These are phyloP conservation scores for Araneus ventricosus DNA, from an alignment of 1,140 invertebrate genomes.

Conservation along the genomic window DNA sequence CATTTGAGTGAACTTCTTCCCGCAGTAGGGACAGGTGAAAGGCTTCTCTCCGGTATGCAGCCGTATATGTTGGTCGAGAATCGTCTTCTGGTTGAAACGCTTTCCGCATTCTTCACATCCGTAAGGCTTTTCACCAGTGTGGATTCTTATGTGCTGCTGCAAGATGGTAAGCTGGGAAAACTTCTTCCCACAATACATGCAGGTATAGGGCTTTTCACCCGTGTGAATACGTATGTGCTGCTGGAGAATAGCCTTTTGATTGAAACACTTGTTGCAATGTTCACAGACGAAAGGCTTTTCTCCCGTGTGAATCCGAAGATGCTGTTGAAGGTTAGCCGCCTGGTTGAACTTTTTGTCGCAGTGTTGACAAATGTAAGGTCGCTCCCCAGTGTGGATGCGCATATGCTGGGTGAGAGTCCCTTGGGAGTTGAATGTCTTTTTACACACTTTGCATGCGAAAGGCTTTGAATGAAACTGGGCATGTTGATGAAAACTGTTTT, in stretches of 20 bases:
- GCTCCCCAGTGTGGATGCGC: constrained; percentile 78
- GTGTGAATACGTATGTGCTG: constrained; percentile 82
- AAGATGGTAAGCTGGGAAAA: constrained; percentile 98
- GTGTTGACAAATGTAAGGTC: constrained; percentile 77
- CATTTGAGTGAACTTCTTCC: constrained; percentile 76
- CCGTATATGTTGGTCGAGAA: constrained; percentile 82
- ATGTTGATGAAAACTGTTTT: constrained; percentile 69
- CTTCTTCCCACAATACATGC: constrained; percentile 88
- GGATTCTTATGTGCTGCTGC: constrained; percentile 90
- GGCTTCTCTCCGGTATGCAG: constrained; percentile 82
- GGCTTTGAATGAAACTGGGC: constrained; percentile 71
- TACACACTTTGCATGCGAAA: constrained; percentile 75
- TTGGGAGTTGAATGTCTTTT: constrained; percentile 72
- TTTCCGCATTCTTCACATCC: constrained; percentile 83
- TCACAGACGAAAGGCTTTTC: constrained; percentile 86
- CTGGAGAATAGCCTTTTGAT: constrained; percentile 82
- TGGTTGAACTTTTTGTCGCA: constrained; percentile 98
- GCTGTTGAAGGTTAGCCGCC: constrained; percentile 97
- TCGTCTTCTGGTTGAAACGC: constrained; percentile 82
- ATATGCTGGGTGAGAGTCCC: constrained; percentile 77
- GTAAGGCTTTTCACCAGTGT: constrained; percentile 87
- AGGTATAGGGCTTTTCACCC: constrained; percentile 81
- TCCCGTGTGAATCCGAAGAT: constrained; percentile 89
- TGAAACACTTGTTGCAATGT: constrained; percentile 83
- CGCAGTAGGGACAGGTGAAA: constrained; percentile 76